phyloP scores from a whole-genome alignment of 2,113 vertebrate genomes.

The Vicugna pacos region DNA sequence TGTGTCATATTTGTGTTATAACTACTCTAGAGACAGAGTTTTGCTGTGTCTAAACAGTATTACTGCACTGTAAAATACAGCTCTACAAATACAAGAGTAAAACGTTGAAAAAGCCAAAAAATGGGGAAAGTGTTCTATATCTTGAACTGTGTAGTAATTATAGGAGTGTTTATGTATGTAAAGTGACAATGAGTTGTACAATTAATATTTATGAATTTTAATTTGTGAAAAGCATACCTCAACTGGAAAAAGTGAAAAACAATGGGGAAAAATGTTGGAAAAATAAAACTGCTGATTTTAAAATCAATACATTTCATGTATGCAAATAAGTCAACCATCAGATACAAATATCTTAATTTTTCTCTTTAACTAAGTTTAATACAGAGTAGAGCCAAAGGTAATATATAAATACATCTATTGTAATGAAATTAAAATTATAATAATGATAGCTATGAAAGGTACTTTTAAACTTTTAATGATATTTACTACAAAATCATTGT shows the following conservation, averaged over 20 bases:
- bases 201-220: not conserved
- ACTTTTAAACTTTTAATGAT: not conserved
- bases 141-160: not conserved
- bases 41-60: slow-evolving; percentile 95
- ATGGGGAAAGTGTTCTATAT: not conserved
- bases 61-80: slow-evolving; percentile 96
- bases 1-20: slow-evolving; percentile 90
- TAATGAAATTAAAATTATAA: not conserved
- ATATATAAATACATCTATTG: not conserved
- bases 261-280: not conserved
- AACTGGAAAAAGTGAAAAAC: not conserved
- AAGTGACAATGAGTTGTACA: not conserved
- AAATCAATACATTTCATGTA: not conserved
- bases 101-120: slow-evolving; percentile 88
- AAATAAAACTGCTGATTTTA: not conserved
- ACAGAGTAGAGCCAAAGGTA: not conserved
- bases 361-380: not conserved
- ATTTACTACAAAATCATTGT: not conserved
- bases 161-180: not conserved
- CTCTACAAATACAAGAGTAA: slow-evolving; percentile 99
- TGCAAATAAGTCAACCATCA: not conserved
- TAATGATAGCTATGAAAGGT: not conserved
- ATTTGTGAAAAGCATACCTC: not conserved
- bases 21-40: slow-evolving; percentile 94
- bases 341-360: not conserved